Base-by-base conservation (phyloP, 2,888 invertebrate species). In the Diarsia dahlii region DNA sequence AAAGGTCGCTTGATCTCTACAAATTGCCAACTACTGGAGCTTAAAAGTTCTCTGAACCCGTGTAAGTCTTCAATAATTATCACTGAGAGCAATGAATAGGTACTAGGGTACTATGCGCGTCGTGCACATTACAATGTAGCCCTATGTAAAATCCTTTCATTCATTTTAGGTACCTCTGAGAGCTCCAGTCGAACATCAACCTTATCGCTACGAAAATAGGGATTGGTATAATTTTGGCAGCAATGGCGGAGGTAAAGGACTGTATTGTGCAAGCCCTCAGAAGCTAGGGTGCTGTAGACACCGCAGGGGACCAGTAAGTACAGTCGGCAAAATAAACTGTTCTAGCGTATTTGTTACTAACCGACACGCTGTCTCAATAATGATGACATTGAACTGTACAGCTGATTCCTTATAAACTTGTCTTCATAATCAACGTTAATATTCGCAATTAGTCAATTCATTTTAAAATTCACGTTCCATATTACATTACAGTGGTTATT, bases 201-300 rank as follows among this genome's bases (percentile, higher is more conserved):
- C 63, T 15, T 63, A 45, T 45, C 1, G n/a, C 13, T 0, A 45
- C 15, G 1, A 63, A 23, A n/a, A 23, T 45, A 63, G 20, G 45
- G 63, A 45, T 63, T n/a, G 45, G n/a, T n/a, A 45, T 45, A 9
- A 63, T 63, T 45, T 45, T 45, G 15, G 2, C 23, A 39, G 39
- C 62, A 62, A 62, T 34, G 62, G 62, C 20, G 62, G 39, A 63
- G 63, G 45, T 8, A 62, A 5, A 62, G 62, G 62, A 10, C 39
- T 62, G 65, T 82, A 74, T 82, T 82, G 78, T 78, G 74, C 73
- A 71, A 82, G 73, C 78, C 78, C 71, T 85, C 56, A 23, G 28
- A 50, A 62, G 70, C 70, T 54, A 71, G 63, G 67, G 84, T 66
- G 80, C 81, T 39, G 66, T 46, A 23, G 54, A 5, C 84, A 66